Percentiles rank a stretch among this genome's conserved stretches.
Evolutionary conservation across 1,140 invertebrate species (phyloP).

Genomic region (Pachypeltis micranthus): DNA sequence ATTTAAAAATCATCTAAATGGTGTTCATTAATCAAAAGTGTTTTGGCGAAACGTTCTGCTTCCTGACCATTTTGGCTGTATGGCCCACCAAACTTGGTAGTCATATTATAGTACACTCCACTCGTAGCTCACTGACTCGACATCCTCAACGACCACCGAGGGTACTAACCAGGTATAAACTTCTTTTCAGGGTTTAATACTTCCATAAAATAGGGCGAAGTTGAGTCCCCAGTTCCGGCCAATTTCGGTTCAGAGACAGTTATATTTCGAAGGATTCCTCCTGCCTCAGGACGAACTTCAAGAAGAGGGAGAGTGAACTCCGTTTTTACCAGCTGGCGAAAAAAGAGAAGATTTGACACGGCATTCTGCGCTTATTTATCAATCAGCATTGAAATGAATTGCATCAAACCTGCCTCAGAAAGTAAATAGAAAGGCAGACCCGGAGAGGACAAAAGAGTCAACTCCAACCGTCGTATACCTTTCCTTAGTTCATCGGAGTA

Average conservation of each 20-base stretch:
- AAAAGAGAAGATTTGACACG: background rate
- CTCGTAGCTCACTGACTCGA: too few relatives aligned
- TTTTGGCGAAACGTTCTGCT: too few relatives aligned
- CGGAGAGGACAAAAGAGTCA: too few relatives aligned
- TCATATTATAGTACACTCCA: too few relatives aligned
- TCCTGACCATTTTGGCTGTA: too few relatives aligned
- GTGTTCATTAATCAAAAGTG: too few relatives aligned
- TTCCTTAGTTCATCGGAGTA: too few relatives aligned
- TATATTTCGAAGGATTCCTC: slow-evolving; percentile 43
- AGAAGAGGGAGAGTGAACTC: slow-evolving; percentile 51
- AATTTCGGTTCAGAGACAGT: slow-evolving; percentile 42
- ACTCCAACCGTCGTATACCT: too few relatives aligned
- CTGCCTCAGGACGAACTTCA: slow-evolving; percentile 48
- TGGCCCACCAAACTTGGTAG: too few relatives aligned
- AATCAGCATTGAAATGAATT: background rate
- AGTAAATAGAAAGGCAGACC: too few relatives aligned
- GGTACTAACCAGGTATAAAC: slow-evolving; percentile 36
- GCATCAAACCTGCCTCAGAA: background rate
- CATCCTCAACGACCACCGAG: too few relatives aligned
- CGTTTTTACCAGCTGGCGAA: slow-evolving; percentile 43
- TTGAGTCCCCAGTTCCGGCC: slow-evolving; percentile 42
- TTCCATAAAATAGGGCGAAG: slow-evolving; percentile 55
- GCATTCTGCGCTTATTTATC: background rate
- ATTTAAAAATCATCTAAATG: too few relatives aligned
- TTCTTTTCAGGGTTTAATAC: slow-evolving; percentile 49